These are phyloP conservation scores for Pyrocoelia pectoralis DNA, from an alignment of 2,888 invertebrate genomes.

Conservation along the genomic window DNA sequence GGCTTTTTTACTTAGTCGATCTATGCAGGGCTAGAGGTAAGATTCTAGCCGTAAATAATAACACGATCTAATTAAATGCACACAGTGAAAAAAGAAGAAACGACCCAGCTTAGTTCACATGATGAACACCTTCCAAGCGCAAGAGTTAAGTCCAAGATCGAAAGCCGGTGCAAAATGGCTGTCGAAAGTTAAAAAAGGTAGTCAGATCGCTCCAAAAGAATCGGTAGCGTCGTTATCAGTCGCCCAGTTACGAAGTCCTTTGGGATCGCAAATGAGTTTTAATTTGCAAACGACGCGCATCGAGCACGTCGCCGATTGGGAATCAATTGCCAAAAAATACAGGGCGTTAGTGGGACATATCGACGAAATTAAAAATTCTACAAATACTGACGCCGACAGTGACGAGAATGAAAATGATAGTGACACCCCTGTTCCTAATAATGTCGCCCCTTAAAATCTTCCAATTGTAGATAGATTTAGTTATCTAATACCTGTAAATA, in stretches of 20 bases:
- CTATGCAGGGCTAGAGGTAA: constrained; percentile 70
- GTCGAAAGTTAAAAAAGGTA: constrained; percentile 84
- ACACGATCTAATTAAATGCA: background rate
- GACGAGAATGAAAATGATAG: constrained; percentile 49
- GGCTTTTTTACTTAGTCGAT: constrained; percentile 86
- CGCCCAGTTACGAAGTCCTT: constrained; percentile 82
- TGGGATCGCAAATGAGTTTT: constrained; percentile 87
- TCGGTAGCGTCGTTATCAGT: constrained; percentile 81
- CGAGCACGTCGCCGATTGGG: constrained; percentile 92
- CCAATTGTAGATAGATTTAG: background rate
- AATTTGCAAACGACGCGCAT: constrained; percentile 78
- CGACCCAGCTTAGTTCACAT: constrained; percentile 85
- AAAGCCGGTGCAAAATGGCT: constrained; percentile 91
- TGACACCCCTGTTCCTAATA: constrained; percentile 44
- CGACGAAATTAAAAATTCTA: constrained; percentile 63
- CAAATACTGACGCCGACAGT: constrained; percentile 53
- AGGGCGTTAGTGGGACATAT: constrained; percentile 73
- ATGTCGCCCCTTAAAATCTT: constrained; percentile 31
- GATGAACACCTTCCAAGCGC: constrained; percentile 74
- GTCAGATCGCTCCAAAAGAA: constrained; percentile 81
- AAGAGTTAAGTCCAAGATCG: constrained; percentile 80
- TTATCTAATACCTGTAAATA: background rate
- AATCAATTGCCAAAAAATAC: constrained; percentile 88
- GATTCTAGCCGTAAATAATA: constrained; percentile 8
- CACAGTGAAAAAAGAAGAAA: constrained; percentile 61